phyloP scores from a whole-genome alignment of 2,797 vertebrate genomes.

The Lepidocolaptes lacrymiger region DNA sequence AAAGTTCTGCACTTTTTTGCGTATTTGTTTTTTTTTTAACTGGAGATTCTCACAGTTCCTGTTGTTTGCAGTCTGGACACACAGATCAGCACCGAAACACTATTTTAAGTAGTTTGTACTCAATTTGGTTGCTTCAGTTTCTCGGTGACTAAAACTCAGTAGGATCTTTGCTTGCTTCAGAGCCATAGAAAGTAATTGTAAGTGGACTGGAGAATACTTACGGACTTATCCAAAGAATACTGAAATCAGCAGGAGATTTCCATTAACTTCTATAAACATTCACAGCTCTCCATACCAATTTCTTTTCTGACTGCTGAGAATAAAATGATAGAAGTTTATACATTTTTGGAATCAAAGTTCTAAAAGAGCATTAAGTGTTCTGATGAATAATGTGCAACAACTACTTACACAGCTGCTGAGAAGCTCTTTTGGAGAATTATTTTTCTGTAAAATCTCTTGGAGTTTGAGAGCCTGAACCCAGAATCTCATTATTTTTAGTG shows the following conservation, averaged over 20 bases:
- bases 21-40: neutral
- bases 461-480: neutral
- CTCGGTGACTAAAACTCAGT: neutral
- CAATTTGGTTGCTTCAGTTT: neutral
- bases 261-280: neutral
- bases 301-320: neutral
- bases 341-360: conserved; percentile 13
- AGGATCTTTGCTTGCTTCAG: neutral
- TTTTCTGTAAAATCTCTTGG: conserved; percentile 3
- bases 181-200: neutral
- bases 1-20: neutral
- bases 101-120: neutral
- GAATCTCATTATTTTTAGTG: conserved; percentile 23
- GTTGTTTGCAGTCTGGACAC: neutral
- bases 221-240: neutral
- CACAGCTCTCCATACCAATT: neutral
- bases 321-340: neutral
- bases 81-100: neutral
- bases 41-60: neutral
- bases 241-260: neutral
- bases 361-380: conserved; percentile 32
- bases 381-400: conserved; percentile 37
- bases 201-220: neutral
- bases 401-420: neutral
- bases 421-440: conserved; percentile 14